A percentile compares a stretch with the other conserved stretches of the same genome.
phyloP scores from a whole-genome alignment of 2,888 invertebrate species.

The Philereme transversata region DNA sequence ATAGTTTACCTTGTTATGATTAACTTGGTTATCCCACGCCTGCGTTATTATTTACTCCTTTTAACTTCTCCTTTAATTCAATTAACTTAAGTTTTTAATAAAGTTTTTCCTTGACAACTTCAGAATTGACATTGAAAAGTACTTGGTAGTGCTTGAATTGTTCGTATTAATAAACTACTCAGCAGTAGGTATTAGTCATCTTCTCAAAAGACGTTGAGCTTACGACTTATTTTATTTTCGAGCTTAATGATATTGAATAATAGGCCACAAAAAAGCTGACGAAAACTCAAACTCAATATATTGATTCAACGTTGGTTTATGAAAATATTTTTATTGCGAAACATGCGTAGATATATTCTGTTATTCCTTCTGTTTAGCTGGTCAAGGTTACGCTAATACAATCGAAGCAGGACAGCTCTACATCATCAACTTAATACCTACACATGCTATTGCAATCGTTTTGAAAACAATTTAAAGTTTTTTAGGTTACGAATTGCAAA shows the following conservation, averaged over 20 bases:
- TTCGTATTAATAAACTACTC: background rate
- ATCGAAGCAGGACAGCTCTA: slow-evolving; percentile 2
- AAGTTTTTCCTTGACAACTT: slow-evolving; percentile 2
- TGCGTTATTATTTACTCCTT: background rate
- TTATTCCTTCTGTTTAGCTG: slow-evolving; percentile 1
- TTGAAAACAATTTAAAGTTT: slow-evolving; percentile 8
- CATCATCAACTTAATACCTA: background rate
- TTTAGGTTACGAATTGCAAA: slow-evolving; percentile 8
- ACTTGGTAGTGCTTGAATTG: background rate
- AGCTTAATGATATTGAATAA: too few species aligned
- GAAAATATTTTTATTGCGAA: too few species aligned
- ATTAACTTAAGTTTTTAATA: background rate
- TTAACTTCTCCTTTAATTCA: background rate
- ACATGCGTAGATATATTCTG: too few species aligned
- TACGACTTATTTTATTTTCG: too few species aligned
- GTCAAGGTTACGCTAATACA: slow-evolving; percentile 5
- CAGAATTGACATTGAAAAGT: background rate
- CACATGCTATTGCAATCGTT: slow-evolving; percentile 8
- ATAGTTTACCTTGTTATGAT: background rate
- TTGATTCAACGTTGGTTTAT: too few species aligned
- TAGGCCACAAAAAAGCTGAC: too few species aligned
- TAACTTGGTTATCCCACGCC: background rate
- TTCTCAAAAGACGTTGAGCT: too few species aligned
- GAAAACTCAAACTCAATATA: too few species aligned
- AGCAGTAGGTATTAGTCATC: background rate